These are phyloP conservation scores for Gopherus flavomarginatus DNA, from an alignment of 2,113 vertebrate species.

Conservation along the genomic window DNA sequence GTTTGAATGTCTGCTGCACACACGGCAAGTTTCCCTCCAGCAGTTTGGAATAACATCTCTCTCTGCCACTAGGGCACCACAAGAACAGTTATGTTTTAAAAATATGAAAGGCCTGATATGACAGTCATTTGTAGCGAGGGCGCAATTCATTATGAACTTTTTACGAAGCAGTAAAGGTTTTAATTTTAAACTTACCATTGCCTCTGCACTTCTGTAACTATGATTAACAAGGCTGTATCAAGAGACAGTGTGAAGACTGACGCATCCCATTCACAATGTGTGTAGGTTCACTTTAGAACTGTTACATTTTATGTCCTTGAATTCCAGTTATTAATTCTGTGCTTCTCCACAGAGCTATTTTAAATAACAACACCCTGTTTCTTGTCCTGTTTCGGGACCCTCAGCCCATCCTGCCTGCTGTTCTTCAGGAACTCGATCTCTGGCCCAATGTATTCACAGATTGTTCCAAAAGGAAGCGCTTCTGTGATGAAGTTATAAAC, in stretches of 20 bases:
- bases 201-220: not conserved
- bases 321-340: not conserved
- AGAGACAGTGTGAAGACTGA: not conserved
- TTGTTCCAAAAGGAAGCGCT: not conserved
- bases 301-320: not conserved
- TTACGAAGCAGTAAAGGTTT: not conserved
- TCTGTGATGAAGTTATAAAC: not conserved
- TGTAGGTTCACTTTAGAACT: not conserved
- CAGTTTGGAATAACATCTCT: not conserved
- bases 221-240: not conserved
- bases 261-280: not conserved
- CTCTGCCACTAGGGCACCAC: not conserved
- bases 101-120: not conserved
- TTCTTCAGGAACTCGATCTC: not conserved
- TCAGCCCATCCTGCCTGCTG: not conserved
- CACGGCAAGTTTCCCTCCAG: not conserved
- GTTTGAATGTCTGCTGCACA: not conserved
- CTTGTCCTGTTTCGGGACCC: not conserved
- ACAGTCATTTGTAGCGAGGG: not conserved
- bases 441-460: not conserved
- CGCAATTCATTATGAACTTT: not conserved
- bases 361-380: not conserved
- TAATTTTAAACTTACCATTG: not conserved
- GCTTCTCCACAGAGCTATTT: not conserved
- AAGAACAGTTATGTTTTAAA: not conserved